Evolutionary conservation across 2,888 invertebrate species (phyloP), one percentile per base, ranked within the genome.

Genomic region (Habroteleia sp.): DNA sequence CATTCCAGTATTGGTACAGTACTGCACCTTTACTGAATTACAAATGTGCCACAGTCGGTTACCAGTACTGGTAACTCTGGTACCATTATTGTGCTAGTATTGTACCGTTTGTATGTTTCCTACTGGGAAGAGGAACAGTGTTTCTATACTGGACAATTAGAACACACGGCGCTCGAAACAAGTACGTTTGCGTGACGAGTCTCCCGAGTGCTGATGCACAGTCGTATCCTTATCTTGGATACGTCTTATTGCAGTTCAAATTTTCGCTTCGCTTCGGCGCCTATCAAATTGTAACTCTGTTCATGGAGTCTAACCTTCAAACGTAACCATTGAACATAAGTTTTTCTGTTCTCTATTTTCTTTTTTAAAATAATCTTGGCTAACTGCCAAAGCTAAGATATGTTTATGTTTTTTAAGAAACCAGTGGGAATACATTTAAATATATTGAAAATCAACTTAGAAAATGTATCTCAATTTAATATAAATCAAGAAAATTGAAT

Each of bases 81-180:
- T n/a, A n/a, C n/a, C n/a, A n/a, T n/a, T n/a, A n/a, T n/a, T n/a
- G n/a, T n/a, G n/a, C n/a, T n/a, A n/a, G n/a, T n/a, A n/a, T n/a
- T n/a, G n/a, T n/a, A n/a, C n/a, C n/a, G n/a, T n/a, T n/a, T n/a
- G n/a, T n/a, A n/a, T n/a, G n/a, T n/a, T n/a, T n/a, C n/a, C n/a
- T n/a, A n/a, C n/a, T n/a, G n/a, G n/a, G n/a, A 39, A 62, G 62
- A 62, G 62, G 62, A 62, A 39, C 39, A 29, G 48, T 48, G 39
- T 62, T 37, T 48, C 48, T 44, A 44, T 44, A 35, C 23, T 35
- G 39, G 48, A 37, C 62, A 62, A 62, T 62, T 62, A 48, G 48
- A 62, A 48, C 60, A 37, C 60, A 35, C 33, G 31, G 46, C 23
- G 46, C 33, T 46, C 60, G 39, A 54, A 54, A 39, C 56, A 23